phyloP scores from a whole-genome alignment of 2,113 vertebrate species.

The Asarcornis scutulata region DNA sequence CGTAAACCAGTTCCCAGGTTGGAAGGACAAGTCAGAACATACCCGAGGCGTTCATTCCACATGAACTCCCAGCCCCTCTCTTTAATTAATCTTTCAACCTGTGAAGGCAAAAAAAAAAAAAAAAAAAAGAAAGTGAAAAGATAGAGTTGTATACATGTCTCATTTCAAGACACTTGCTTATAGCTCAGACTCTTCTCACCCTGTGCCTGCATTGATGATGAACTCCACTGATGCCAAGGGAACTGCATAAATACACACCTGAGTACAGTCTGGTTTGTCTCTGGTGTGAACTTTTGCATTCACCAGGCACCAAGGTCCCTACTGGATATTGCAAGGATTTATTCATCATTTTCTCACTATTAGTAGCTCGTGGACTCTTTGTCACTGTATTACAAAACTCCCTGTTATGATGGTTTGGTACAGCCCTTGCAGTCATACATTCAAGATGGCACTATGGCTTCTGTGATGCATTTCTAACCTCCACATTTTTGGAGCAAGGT shows the following conservation, averaged over 20 bases:
- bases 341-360: rapidly evolving
- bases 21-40: conserved; percentile 90
- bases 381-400: not conserved
- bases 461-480: not conserved
- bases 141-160: not conserved
- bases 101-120: not conserved
- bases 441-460: not conserved
- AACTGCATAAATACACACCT: not conserved
- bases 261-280: not conserved
- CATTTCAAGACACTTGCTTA: not conserved
- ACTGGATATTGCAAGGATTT: not conserved
- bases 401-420: not conserved
- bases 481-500: not conserved
- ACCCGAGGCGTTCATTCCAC: conserved; percentile 92
- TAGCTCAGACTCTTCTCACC: not conserved
- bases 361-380: not conserved
- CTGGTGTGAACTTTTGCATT: not conserved
- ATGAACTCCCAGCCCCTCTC: conserved; percentile 95
- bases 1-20: conserved; percentile 91
- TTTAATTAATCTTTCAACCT: conserved; percentile 91
- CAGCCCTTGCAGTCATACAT: rapidly evolving
- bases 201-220: not conserved
- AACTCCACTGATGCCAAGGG: not conserved
- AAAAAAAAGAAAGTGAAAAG: not conserved
- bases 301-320: not conserved